phyloP scores from a whole-genome alignment of 2,888 invertebrate genomes.

The Oegoconia quadripuncta region DNA sequence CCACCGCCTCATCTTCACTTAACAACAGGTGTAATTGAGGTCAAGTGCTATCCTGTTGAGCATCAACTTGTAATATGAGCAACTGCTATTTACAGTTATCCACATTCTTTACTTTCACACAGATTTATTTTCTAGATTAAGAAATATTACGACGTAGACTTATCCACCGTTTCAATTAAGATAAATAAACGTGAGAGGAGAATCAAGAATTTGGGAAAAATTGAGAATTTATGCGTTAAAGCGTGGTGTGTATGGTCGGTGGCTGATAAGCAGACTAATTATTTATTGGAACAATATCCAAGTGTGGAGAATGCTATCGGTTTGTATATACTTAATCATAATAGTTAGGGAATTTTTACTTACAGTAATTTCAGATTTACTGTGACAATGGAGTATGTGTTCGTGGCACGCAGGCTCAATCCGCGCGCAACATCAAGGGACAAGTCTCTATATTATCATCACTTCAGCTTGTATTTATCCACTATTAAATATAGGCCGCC shows the following conservation, averaged over 20 bases:
- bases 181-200: constrained; percentile 31
- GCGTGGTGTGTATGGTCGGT: constrained; percentile 65
- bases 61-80: too few relatives aligned
- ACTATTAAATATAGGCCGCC: too few relatives aligned
- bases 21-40: too few relatives aligned
- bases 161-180: constrained; percentile 29
- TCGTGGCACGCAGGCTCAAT: too few relatives aligned
- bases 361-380: too few relatives aligned
- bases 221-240: constrained; percentile 52
- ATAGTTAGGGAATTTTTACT: constrained; percentile 28
- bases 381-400: too few relatives aligned
- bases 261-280: constrained; percentile 55
- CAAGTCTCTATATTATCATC: too few relatives aligned
- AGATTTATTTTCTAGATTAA: constrained; percentile 32
- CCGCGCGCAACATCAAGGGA: too few relatives aligned
- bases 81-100: background rate
- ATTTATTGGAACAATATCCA: constrained; percentile 30
- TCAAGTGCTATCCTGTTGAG: too few relatives aligned
- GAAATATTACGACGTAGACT: constrained; percentile 44
- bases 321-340: constrained; percentile 16
- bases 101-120: background rate
- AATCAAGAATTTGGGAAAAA: constrained; percentile 37
- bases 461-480: too few relatives aligned
- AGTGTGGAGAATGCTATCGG: constrained; percentile 25
- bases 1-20: too few relatives aligned